Conservation (phyloP, 1,140 invertebrate species). For the Aphidius ervi region DNA sequence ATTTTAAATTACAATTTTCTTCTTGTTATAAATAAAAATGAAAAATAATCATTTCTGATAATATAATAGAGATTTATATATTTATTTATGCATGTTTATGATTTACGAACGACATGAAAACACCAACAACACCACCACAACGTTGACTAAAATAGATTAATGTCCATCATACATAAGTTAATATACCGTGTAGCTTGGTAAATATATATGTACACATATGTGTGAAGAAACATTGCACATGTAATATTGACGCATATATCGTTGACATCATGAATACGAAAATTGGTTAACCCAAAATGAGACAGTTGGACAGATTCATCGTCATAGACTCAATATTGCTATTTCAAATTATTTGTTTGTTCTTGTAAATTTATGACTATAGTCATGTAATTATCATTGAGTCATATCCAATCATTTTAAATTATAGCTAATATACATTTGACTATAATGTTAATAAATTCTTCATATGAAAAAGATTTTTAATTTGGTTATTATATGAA, state of each 20-base stretch:
- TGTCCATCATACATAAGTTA: constrained; percentile 38
- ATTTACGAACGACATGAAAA: constrained; percentile 38
- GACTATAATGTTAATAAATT: too few species aligned
- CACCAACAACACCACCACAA: constrained; percentile 27
- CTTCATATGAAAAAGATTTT: too few species aligned
- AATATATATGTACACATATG: constrained; percentile 4
- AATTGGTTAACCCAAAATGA: constrained; percentile 5
- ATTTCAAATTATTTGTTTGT: too few species aligned
- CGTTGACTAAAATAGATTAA: constrained; percentile 39
- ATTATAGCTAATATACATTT: too few species aligned
- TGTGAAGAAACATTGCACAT: background rate
- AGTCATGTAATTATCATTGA: too few species aligned
- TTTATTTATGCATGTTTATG: constrained; percentile 25
- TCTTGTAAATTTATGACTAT: too few species aligned
- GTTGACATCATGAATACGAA: constrained; percentile 15
- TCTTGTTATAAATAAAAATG: background rate
- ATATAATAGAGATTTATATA: background rate
- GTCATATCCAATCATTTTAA: too few species aligned
- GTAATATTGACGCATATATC: constrained; percentile 19
- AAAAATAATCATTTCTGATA: constrained; percentile 2
- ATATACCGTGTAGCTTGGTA: constrained; percentile 21
- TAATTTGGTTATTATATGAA: background rate
- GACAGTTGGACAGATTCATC: background rate
- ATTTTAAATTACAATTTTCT: background rate
- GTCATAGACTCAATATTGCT: too few species aligned